A percentile compares a stretch with the other conserved stretches of the same genome.
These are phyloP conservation scores for Zalophus californianus DNA, from an alignment of 2,797 vertebrate species.

Conservation along the genomic window DNA sequence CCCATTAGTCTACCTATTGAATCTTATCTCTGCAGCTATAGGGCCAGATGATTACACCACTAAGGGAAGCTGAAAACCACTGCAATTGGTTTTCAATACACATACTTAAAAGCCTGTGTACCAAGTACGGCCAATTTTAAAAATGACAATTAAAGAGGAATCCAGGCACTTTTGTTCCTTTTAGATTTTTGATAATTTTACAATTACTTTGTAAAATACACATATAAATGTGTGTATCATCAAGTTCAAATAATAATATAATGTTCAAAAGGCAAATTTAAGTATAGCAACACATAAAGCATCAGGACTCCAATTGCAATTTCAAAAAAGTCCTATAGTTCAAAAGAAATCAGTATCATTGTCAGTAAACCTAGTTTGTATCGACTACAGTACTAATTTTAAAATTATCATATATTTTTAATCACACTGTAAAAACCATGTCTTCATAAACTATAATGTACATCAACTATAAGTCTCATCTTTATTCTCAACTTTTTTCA, in stretches of 20 bases:
- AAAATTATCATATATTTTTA: slow-evolving; percentile 55
- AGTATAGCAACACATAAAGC: background rate
- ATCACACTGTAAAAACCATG: background rate
- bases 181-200: background rate
- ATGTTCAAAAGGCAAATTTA: slow-evolving; percentile 57
- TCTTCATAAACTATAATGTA: background rate
- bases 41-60: background rate
- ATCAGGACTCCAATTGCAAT: background rate
- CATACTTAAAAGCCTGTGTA: background rate
- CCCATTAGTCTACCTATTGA: background rate
- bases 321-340: slow-evolving; percentile 47
- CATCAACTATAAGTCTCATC: background rate
- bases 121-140: background rate
- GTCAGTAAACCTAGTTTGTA: slow-evolving; percentile 58
- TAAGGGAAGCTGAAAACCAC: background rate
- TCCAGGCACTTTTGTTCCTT: background rate
- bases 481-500: background rate
- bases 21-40: background rate
- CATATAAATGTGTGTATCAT: background rate
- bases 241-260: background rate
- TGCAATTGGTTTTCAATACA: background rate
- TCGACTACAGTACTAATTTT: background rate
- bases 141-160: background rate
- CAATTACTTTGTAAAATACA: background rate
- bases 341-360: slow-evolving; percentile 51